Evolutionary conservation across 2,888 invertebrate species (phyloP).

Genomic region (Caenorhabditis afra): DNA sequence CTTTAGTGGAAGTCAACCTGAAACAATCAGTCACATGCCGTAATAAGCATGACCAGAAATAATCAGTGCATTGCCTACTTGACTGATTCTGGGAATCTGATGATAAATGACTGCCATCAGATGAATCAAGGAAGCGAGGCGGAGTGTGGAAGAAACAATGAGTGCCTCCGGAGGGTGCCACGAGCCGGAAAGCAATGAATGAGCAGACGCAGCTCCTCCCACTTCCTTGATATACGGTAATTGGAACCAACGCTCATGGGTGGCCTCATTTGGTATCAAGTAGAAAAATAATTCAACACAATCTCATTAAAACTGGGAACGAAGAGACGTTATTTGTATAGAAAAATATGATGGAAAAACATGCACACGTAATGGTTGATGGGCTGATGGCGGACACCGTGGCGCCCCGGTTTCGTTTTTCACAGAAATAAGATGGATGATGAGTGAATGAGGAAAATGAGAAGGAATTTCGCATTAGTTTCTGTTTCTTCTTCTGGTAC

Average conservation of each 20-base stretch:
- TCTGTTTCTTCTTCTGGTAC: slow-evolving; percentile 11
- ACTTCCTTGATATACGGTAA: slow-evolving; percentile 57
- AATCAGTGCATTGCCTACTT: slow-evolving; percentile 10
- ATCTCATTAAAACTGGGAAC: slow-evolving; percentile 58
- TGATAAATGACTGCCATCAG: background rate
- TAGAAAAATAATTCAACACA: slow-evolving; percentile 60
- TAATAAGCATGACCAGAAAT: slow-evolving; percentile 3
- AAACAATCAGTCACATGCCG: slow-evolving; percentile 38
- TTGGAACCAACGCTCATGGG: slow-evolving; percentile 30
- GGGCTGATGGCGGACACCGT: slow-evolving; percentile 13
- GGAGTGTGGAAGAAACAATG: background rate
- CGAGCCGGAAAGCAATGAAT: slow-evolving; percentile 26
- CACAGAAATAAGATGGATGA: slow-evolving; percentile 33
- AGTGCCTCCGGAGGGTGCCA: background rate
- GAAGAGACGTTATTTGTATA: slow-evolving; percentile 49
- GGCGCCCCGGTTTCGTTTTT: slow-evolving; percentile 20
- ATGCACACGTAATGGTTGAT: slow-evolving; percentile 54
- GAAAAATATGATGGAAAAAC: slow-evolving; percentile 55
- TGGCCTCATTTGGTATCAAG: slow-evolving; percentile 46
- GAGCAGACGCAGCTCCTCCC: slow-evolving; percentile 47
- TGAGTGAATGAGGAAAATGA: slow-evolving; percentile 33
- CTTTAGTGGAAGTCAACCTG: slow-evolving; percentile 41
- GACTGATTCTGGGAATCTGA: background rate
- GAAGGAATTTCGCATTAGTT: slow-evolving; percentile 17
- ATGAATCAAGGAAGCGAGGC: background rate